Evolutionary conservation across 2,113 vertebrate species (phyloP).

Genomic region (Uria lomvia): DNA sequence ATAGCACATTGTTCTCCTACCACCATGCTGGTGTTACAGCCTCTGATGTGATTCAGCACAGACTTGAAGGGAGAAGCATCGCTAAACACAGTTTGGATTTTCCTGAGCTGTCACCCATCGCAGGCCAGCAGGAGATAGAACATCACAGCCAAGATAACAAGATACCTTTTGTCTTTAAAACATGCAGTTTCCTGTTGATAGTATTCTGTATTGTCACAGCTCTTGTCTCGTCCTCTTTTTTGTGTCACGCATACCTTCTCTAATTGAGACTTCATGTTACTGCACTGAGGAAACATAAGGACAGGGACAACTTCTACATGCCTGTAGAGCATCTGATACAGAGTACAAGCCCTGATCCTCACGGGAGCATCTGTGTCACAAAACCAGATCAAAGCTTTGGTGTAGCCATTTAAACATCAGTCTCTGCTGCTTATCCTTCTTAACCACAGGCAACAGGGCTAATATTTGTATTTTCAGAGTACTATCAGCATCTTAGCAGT

Average conservation of each 20-base stretch:
- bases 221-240: not conserved
- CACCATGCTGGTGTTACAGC: not conserved
- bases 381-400: not conserved
- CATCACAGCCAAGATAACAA: conserved; percentile 21
- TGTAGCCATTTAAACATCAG: not conserved
- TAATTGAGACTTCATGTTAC: not conserved
- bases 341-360: not conserved
- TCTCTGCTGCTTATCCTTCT: not conserved
- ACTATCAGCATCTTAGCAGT: not conserved
- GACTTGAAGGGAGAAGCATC: not conserved
- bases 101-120: not conserved
- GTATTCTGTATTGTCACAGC: not conserved
- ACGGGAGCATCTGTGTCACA: not conserved
- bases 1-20: conserved; percentile 33
- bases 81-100: not conserved
- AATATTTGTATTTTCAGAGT: not conserved
- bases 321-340: not conserved
- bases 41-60: conserved; percentile 1
- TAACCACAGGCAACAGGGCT: not conserved
- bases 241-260: not conserved
- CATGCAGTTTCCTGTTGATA: conserved; percentile 28
- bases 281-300: not conserved
- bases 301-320: not conserved
- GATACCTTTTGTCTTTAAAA: not conserved
- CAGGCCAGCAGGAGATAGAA: not conserved